Conservation (phyloP, 2,113 vertebrate species). For the Neolamprologus variostigma region DNA sequence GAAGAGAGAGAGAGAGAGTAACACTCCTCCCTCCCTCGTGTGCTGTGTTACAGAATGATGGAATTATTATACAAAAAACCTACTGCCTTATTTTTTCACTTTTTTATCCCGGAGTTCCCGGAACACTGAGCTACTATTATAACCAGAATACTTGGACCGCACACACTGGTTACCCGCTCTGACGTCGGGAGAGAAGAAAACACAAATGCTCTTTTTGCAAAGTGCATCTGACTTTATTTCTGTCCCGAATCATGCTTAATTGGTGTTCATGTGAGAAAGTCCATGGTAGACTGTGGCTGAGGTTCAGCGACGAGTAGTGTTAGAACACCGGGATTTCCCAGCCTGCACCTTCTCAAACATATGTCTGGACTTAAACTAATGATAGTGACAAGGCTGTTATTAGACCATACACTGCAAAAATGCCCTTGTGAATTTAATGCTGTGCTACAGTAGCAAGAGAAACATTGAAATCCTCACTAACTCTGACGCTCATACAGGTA, state of each 20-base stretch:
- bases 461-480: background rate
- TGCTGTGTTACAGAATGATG: conserved; percentile 52
- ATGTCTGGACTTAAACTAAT: background rate
- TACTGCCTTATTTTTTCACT: conserved; percentile 44
- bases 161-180: conserved; percentile 51
- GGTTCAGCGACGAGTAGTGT: conserved; percentile 8
- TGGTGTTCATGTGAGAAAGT: conserved; percentile 43
- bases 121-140: conserved; percentile 64
- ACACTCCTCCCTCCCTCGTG: conserved; percentile 14
- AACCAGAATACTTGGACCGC: conserved; percentile 67
- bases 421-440: background rate
- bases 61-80: conserved; percentile 68
- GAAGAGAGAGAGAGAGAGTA: background rate
- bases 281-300: conserved; percentile 9
- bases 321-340: conserved; percentile 3
- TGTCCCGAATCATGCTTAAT: conserved; percentile 45
- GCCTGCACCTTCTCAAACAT: background rate
- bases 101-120: conserved; percentile 61
- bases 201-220: conserved; percentile 34
- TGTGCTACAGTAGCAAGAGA: background rate
- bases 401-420: background rate
- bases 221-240: conserved; percentile 53
- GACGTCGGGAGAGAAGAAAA: conserved; percentile 33
- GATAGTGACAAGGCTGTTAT: conserved; percentile 5
- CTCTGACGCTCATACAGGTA: background rate